Evolutionary conservation across 2,113 vertebrate species (phyloP).

Genomic region (Chunga burmeisteri): DNA sequence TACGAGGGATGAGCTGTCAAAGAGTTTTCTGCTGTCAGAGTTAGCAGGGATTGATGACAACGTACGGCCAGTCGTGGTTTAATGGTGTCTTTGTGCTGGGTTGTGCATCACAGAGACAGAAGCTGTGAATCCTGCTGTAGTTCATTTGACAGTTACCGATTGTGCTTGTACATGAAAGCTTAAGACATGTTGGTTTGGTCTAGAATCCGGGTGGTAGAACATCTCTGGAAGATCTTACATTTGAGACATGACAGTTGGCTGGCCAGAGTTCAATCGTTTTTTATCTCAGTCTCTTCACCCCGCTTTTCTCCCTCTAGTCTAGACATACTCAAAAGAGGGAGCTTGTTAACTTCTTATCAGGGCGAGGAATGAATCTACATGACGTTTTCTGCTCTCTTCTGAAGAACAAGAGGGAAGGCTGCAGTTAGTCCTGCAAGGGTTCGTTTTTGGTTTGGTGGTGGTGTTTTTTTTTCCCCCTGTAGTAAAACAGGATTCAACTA

Average conservation of each 20-base stretch:
- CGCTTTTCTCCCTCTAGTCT: background rate
- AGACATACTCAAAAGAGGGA: background rate
- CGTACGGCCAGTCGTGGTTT: background rate
- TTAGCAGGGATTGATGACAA: background rate
- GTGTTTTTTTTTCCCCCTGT: rapidly evolving
- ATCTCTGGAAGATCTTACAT: background rate
- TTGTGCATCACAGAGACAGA: background rate
- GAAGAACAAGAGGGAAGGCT: background rate
- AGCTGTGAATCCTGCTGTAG: background rate
- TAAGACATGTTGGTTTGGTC: background rate
- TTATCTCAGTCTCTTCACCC: background rate
- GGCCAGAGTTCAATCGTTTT: background rate
- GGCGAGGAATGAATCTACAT: background rate
- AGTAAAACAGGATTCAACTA: background rate
- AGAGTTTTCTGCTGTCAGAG: background rate
- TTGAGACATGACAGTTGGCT: background rate
- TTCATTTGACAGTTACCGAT: background rate
- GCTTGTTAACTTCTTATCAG: background rate
- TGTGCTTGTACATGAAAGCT: background rate
- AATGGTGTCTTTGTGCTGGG: background rate
- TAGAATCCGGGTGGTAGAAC: background rate
- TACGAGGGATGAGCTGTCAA: background rate
- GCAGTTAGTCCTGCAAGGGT: background rate
- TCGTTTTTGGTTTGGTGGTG: background rate
- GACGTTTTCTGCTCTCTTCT: background rate